These are phyloP conservation scores for Timandra comae DNA, from an alignment of 2,888 invertebrate species.

Conservation along the genomic window DNA sequence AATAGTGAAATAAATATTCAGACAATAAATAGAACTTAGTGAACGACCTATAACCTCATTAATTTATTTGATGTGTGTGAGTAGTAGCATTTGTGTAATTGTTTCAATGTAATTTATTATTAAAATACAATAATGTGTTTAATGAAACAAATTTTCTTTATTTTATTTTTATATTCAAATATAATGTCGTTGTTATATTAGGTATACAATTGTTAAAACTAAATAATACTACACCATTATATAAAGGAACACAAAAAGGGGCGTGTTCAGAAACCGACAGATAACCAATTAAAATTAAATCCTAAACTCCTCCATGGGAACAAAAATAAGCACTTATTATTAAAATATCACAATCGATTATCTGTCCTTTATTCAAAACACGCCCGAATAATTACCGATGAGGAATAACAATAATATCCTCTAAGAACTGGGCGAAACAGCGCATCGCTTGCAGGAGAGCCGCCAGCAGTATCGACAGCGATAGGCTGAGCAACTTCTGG, in stretches of 20 bases:
- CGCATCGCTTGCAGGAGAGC: constrained; percentile 79
- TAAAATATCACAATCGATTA: too few relatives aligned
- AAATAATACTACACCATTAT: constrained; percentile 61
- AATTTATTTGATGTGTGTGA: constrained; percentile 75
- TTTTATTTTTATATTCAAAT: constrained; percentile 43
- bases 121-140: constrained; percentile 52
- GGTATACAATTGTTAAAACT: constrained; percentile 34
- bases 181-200: constrained; percentile 38
- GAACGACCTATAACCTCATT: constrained; percentile 74
- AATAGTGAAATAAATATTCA: constrained; percentile 47
- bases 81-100: constrained; percentile 68
- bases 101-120: constrained; percentile 70
- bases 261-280: constrained; percentile 12
- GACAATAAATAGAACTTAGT: constrained; percentile 46
- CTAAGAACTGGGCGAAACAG: constrained; percentile 78
- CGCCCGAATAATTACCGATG: constrained; percentile 49
- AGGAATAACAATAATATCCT: constrained; percentile 74
- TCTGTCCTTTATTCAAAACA: constrained; percentile 10
- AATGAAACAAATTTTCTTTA: constrained; percentile 25
- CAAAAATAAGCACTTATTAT: too few relatives aligned
- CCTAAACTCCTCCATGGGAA: too few relatives aligned
- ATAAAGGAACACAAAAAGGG: constrained; percentile 48
- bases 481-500: constrained; percentile 76
- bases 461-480: constrained; percentile 77
- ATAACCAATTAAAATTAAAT: constrained; percentile 1